These are phyloP conservation scores for Alethe castanea DNA, from an alignment of 2,113 vertebrate genomes.

Conservation along the genomic window DNA sequence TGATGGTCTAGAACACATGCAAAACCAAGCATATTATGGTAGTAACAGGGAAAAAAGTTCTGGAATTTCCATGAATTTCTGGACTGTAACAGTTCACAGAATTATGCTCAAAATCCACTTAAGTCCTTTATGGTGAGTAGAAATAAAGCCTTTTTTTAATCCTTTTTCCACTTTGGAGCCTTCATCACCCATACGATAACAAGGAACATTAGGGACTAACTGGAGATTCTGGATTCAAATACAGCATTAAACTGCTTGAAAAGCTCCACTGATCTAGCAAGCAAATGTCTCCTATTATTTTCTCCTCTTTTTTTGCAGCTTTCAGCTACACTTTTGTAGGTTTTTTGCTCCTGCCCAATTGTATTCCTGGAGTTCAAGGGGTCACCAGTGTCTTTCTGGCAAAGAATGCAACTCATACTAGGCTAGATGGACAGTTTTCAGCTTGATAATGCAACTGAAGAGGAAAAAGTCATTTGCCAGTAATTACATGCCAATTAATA, in stretches of 20 bases:
- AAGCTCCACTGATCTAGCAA: background rate
- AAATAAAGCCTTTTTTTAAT: background rate
- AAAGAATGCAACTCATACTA: background rate
- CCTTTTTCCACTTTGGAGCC: background rate
- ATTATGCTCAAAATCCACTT: background rate
- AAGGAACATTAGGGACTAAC: background rate
- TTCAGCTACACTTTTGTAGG: background rate
- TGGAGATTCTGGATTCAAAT: background rate
- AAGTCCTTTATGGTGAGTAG: background rate
- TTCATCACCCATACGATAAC: background rate
- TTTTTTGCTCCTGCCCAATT: background rate
- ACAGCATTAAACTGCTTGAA: background rate
- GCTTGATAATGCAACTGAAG: background rate
- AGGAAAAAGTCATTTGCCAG: background rate
- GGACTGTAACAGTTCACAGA: background rate
- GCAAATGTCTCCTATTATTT: background rate
- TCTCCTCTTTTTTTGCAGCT: background rate
- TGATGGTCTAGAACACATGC: background rate
- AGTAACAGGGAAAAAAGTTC: fast-evolving
- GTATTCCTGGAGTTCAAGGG: background rate
- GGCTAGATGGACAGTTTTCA: background rate
- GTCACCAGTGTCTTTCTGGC: background rate
- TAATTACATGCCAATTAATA: background rate
- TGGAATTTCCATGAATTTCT: background rate
- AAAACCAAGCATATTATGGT: background rate